Percentiles rank a stretch among this genome's conserved stretches.
Conservation (phyloP, 2,888 invertebrate species). For the Hetaerina titia region DNA sequence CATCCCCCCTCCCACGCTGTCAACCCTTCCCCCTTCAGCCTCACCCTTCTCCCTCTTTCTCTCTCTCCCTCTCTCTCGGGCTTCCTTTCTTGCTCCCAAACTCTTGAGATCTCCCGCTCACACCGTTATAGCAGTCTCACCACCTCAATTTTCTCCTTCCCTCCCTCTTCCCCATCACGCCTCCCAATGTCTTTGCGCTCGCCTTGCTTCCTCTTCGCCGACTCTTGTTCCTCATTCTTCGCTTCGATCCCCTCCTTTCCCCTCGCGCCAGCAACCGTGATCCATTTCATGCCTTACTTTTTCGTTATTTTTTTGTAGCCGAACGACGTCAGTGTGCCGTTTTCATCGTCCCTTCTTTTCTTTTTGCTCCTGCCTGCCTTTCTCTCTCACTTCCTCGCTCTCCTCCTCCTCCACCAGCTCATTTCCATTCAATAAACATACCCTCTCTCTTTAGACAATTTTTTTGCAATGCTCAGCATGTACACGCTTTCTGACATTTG, state of each 20-base stretch:
- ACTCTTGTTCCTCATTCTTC: background rate
- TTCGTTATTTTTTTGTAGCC: background rate
- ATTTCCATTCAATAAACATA: too few species aligned
- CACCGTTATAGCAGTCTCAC: background rate
- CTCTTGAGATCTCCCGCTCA: background rate
- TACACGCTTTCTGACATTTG: too few species aligned
- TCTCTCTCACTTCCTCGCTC: too few species aligned
- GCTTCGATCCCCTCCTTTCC: background rate
- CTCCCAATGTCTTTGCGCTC: too few species aligned
- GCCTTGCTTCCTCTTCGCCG: background rate
- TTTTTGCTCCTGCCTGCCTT: background rate
- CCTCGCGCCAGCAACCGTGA: background rate
- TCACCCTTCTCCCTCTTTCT: background rate
- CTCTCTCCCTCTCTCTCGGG: background rate
- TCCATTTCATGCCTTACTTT: background rate
- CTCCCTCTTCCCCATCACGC: background rate
- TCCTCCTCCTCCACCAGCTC: too few species aligned
- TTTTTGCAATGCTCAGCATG: too few species aligned
- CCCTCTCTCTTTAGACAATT: too few species aligned
- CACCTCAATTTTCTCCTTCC: background rate
- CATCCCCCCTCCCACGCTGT: background rate
- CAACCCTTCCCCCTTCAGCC: too few species aligned
- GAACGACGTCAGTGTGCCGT: background rate
- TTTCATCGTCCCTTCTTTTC: background rate
- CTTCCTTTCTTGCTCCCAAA: background rate